Evolutionary conservation across 2,888 invertebrate species (phyloP), one percentile per base, ranked within the genome.

Genomic region (Listrodromus nycthemerus): DNA sequence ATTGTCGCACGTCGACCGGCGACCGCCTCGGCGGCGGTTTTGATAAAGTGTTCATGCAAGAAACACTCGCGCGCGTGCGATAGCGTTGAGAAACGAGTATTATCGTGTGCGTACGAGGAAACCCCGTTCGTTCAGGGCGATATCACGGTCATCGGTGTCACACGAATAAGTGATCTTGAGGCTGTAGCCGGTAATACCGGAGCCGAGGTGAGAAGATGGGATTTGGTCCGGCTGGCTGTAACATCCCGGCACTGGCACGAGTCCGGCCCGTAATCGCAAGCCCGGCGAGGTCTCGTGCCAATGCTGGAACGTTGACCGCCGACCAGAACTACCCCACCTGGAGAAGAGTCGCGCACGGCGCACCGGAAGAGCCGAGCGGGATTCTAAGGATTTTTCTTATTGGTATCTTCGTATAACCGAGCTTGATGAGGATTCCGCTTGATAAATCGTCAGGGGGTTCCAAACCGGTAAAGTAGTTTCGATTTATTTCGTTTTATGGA

Each of bases 131-230:
- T 76, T 73, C 71, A 52, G 61, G 71, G 10, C 73, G 71, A 73
- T 80, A 83, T 76, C 80, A 83, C 83, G 80, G 67, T 83, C 76
- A 71, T 83, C 75, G 71, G 80, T 76, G 80, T 80, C 80, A 80
- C 76, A 83, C 76, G 83, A 79, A 63, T 79, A 79, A 78, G 65
- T 75, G 24, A 78, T 24, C 13, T 55, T 24, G 24, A 45, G n/a
- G 21, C 55, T 73, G 30, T 63, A 5, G 33, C 33, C 33, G 27
- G 6, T 33, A 33, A 55, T 10, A 21, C 37, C 33, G 21, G 24
- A 55, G 21, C 13, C 10, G 4, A 55, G 2, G 55, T 24, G 41
- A 45, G 41, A 16, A 45, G 41, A 45, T 16, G 16, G 41, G 41
- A 5, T 4, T 45, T 45, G 41, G 41, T 45, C 41, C 16, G 41